A percentile compares a stretch with the other conserved stretches of the same genome.
phyloP scores from a whole-genome alignment of 2,797 vertebrate species.

The Pantherophis vulpinus region DNA sequence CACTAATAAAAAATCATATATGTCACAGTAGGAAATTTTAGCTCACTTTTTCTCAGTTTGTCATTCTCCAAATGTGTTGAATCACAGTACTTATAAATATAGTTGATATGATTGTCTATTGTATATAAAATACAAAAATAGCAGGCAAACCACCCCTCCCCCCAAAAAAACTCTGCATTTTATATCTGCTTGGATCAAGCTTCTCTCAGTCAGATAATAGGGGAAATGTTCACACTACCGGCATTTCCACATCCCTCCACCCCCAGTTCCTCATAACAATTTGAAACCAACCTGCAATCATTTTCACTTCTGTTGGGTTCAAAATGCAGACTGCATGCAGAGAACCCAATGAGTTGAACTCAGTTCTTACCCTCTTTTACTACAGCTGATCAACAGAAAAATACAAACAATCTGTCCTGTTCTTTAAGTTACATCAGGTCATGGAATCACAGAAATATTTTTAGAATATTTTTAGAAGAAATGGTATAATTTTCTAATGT shows the following conservation, averaged over 20 bases:
- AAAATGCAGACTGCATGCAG: neutral
- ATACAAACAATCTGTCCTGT: neutral
- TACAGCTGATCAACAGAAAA: neutral
- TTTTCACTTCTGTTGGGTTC: neutral
- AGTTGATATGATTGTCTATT: neutral
- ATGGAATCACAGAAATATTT: neutral
- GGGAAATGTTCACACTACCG: neutral
- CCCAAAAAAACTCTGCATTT: neutral
- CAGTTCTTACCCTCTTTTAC: neutral
- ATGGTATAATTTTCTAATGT: neutral
- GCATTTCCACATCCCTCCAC: neutral
- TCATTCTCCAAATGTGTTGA: neutral
- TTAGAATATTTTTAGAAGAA: neutral
- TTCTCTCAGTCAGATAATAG: conserved; percentile 1
- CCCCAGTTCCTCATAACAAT: neutral
- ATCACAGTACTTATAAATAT: neutral
- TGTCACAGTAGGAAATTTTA: neutral
- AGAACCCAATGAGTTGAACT: neutral
- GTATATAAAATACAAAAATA: neutral
- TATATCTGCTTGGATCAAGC: neutral
- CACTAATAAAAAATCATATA: neutral
- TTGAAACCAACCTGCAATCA: neutral
- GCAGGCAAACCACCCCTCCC: neutral
- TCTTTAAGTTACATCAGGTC: neutral
- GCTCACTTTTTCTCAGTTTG: neutral